A percentile compares a stretch with the other conserved stretches of the same genome.
phyloP scores from a whole-genome alignment of 2,888 invertebrate species.

The Spialia ferax region DNA sequence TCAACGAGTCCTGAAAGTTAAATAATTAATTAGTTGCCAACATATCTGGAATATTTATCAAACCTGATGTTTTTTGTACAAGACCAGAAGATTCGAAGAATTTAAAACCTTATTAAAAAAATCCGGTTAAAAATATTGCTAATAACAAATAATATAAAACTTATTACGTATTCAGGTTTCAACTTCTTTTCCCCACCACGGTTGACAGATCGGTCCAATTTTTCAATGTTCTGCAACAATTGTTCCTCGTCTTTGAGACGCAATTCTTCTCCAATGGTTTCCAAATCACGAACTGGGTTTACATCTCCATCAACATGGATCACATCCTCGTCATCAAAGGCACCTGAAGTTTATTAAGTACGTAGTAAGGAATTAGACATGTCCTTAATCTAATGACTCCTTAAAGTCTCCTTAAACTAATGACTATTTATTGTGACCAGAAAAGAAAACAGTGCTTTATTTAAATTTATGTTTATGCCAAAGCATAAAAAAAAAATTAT shows the following conservation, averaged over 20 bases:
- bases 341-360: slow-evolving; percentile 87
- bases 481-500: not conserved
- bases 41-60: not conserved
- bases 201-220: slow-evolving; percentile 93
- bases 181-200: slow-evolving; percentile 98
- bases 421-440: too few relatives aligned
- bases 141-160: not conserved
- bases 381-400: too few relatives aligned
- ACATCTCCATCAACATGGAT: slow-evolving; percentile 99
- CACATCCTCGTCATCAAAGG: slow-evolving; percentile 99
- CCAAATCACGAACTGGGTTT: slow-evolving; percentile 98
- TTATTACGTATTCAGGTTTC: slow-evolving; percentile 97
- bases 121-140: too few relatives aligned
- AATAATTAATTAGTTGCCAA: not conserved
- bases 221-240: slow-evolving; percentile 93
- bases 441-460: too few relatives aligned
- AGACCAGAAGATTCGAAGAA: too few relatives aligned
- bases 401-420: too few relatives aligned
- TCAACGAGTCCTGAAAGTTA: slow-evolving; percentile 92
- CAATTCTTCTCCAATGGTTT: slow-evolving; percentile 98
- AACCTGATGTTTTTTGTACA: too few relatives aligned
- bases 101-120: too few relatives aligned
- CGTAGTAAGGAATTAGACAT: not conserved
- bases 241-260: slow-evolving; percentile 97
- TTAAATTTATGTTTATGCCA: too few relatives aligned